These are phyloP conservation scores for Pelusios castaneus DNA, from an alignment of 2,113 vertebrate species.

Conservation along the genomic window DNA sequence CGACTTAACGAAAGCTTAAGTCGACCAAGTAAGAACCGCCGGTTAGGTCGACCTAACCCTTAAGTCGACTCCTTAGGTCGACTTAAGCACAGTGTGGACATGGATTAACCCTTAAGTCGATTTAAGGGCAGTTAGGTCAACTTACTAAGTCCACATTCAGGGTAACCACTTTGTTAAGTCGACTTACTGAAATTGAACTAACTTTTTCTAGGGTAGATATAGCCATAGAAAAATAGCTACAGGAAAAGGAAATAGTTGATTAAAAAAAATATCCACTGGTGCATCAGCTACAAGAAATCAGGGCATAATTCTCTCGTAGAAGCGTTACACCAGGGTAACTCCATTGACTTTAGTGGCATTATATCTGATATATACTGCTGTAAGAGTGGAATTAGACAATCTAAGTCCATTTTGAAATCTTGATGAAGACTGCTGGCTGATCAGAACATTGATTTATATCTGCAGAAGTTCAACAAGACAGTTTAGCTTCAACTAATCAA, in stretches of 20 bases:
- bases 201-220: no score
- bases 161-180: no score
- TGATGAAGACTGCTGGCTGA: background rate
- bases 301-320: background rate
- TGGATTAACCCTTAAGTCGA: no score
- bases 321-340: background rate
- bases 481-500: background rate
- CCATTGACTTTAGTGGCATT: background rate
- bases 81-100: no score
- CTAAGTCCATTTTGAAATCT: background rate
- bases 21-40: no score
- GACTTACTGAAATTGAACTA: no score
- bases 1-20: no score
- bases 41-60: no score
- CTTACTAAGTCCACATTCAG: no score
- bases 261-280: background rate
- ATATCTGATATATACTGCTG: background rate
- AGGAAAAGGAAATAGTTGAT: background rate
- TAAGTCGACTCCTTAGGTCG: no score
- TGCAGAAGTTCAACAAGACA: constrained; percentile 31
- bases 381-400: background rate
- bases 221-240: background rate
- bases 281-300: background rate
- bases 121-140: no score
- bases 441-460: background rate